Conservation (phyloP, 2,797 vertebrate species). For the Diplodus puntazzo region DNA sequence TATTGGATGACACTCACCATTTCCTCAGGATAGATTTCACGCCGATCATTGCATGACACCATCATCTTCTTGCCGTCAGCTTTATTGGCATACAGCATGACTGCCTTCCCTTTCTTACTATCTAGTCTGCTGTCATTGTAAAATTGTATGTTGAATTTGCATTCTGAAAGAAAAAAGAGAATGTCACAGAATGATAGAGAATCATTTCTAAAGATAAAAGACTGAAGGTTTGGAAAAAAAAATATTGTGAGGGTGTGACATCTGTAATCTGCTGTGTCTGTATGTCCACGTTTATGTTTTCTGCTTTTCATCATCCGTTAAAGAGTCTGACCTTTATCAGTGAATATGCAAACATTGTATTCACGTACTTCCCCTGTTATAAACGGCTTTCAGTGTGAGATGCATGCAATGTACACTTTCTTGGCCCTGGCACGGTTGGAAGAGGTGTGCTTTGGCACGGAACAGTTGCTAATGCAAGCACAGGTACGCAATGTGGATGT, state of each 20-base stretch:
- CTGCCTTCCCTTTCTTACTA: accelerated
- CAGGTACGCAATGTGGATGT: no score
- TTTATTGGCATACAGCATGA: conserved; percentile 35
- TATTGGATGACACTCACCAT: conserved; percentile 55
- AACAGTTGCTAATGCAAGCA: no score
- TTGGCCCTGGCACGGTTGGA: no score
- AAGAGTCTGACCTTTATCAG: no score
- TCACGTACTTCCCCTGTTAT: no score
- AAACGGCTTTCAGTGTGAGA: no score
- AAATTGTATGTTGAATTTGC: conserved; percentile 28
- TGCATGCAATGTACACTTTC: no score
- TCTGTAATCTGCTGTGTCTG: neutral
- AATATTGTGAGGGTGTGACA: no score
- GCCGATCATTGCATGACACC: conserved; percentile 13
- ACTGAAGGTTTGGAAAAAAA: neutral
- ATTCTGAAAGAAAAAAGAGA: conserved; percentile 28
- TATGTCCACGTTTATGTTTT: neutral
- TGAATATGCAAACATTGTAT: no score
- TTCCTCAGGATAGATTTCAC: neutral
- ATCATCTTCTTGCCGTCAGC: conserved; percentile 2
- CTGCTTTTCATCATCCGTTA: neutral
- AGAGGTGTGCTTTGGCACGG: no score
- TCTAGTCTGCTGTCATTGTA: accelerated
- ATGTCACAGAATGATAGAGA: neutral
- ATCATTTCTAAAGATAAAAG: neutral